phyloP scores from a whole-genome alignment of 2,113 vertebrate genomes.

The Paracanthobrama guichenoti region DNA sequence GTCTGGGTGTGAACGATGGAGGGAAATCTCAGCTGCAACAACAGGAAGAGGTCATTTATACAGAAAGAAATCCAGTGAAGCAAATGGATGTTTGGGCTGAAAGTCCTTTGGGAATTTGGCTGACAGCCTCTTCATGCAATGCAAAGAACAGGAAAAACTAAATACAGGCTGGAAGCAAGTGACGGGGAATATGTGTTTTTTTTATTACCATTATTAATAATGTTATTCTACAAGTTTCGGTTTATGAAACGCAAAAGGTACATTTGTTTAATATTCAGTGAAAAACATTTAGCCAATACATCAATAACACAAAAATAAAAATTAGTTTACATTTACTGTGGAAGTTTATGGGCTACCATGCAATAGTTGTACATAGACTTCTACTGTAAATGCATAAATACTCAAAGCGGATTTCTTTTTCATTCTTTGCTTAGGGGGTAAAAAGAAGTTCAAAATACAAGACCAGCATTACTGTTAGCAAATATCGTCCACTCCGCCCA shows the following conservation, averaged over 20 bases:
- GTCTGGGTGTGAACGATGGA: neutral
- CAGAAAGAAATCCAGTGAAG: constrained; percentile 3
- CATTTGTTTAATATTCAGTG: neutral
- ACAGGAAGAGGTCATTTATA: constrained; percentile 9
- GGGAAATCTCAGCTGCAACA: constrained; percentile 32
- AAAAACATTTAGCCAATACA: neutral
- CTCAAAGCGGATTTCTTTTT: too few species aligned
- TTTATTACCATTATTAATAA: neutral
- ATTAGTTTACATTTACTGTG: neutral
- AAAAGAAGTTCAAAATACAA: too few species aligned
- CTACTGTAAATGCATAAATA: too few species aligned
- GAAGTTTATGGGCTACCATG: neutral
- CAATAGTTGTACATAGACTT: too few species aligned
- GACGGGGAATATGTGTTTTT: neutral
- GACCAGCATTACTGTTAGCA: too few species aligned
- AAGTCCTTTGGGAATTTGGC: constrained; percentile 4
- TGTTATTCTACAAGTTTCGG: neutral
- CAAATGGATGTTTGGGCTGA: constrained; percentile 16
- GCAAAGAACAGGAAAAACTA: neutral
- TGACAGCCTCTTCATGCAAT: neutral
- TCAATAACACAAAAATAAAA: neutral
- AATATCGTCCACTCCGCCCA: too few species aligned
- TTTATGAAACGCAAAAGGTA: neutral
- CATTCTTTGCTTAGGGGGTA: too few species aligned
- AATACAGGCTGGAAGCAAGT: neutral